Evolutionary conservation across 2,113 vertebrate genomes (phyloP), one percentile per base, ranked within the genome.

Genomic region (Andinoacara biseriatus): DNA sequence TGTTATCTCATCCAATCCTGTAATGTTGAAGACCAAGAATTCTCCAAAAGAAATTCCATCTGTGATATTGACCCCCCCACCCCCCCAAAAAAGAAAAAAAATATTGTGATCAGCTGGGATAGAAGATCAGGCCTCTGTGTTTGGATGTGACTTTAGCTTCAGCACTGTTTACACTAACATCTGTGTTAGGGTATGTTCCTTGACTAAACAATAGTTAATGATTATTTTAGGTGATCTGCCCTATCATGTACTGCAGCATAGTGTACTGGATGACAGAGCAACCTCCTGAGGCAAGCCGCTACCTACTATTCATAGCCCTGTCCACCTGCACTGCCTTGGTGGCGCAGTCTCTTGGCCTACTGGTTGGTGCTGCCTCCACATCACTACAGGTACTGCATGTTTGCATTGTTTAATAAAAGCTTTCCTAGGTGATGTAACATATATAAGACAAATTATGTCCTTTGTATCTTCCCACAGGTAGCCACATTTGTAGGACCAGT

Each of bases 241-340:
- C 98, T 1, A 96, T 97, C 15, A 96, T 97, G 10, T 99, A 99
- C 94, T 99, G 98, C 95, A 98, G 97, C 86, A 98, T 99, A 0
- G 97, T 99, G 61, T 99, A 99, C 96, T 99, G 98, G 98, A 99
- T 99, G 98, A 99, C 98, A 0, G 96, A 96, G 43, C 98, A 99
- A 92, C 98, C 98, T 0, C 97, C 98, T 0, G 98, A 99, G 87
- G 97, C 96, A 40, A 93, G 88, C 0, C 96, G 98, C 49, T 99
- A 97, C 94, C 94, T 99, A 11, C 97, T 99, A 89, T 99, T 99
- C 93, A 95, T 97, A 2, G 96, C 98, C 3, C 94, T 99, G 88
- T 97, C 97, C 88, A 97, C 95, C 0, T 96, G 96, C 83, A 99
- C 97, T 0, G 97, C 98, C 82, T 94, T 99, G 90, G 98, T 99